These are phyloP conservation scores for Troides aeacus DNA, from an alignment of 2,888 invertebrate species.

Conservation along the genomic window DNA sequence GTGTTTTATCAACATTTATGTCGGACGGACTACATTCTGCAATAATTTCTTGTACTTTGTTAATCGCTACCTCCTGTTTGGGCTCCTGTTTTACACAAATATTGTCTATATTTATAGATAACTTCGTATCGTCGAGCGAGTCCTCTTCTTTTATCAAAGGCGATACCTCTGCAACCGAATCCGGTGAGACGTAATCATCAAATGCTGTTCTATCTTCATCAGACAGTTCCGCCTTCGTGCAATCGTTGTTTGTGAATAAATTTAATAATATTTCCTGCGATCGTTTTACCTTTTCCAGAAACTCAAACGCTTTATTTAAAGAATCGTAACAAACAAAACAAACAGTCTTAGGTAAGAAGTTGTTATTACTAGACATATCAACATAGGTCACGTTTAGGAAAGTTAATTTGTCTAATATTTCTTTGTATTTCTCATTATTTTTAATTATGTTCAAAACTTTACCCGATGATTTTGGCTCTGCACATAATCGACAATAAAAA, in stretches of 20 bases:
- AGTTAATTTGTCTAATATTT: slow-evolving; percentile 51
- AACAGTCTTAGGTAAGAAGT: slow-evolving; percentile 58
- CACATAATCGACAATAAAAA: slow-evolving; percentile 63
- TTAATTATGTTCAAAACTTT: slow-evolving; percentile 49
- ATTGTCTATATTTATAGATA: slow-evolving; percentile 10
- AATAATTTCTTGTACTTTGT: not conserved
- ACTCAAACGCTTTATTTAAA: slow-evolving; percentile 61
- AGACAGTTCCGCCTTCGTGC: slow-evolving; percentile 44
- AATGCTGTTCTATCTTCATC: slow-evolving; percentile 52
- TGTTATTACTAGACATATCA: slow-evolving; percentile 51
- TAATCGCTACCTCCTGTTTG: slow-evolving; percentile 43
- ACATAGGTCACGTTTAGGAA: slow-evolving; percentile 65
- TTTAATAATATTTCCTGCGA: slow-evolving; percentile 52
- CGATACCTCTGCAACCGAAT: slow-evolving; percentile 31
- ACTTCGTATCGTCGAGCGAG: slow-evolving; percentile 15
- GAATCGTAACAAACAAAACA: slow-evolving; percentile 65
- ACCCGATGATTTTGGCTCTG: slow-evolving; percentile 53
- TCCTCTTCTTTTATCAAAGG: slow-evolving; percentile 34
- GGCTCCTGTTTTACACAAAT: slow-evolving; percentile 53
- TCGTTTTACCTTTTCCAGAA: slow-evolving; percentile 53
- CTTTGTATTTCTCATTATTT: slow-evolving; percentile 49
- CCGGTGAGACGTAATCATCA: slow-evolving; percentile 47
- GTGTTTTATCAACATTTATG: slow-evolving; percentile 36
- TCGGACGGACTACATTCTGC: slow-evolving; percentile 24
- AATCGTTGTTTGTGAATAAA: slow-evolving; percentile 43